These are phyloP conservation scores for Limonius californicus DNA, from an alignment of 1,140 invertebrate species.

Conservation along the genomic window DNA sequence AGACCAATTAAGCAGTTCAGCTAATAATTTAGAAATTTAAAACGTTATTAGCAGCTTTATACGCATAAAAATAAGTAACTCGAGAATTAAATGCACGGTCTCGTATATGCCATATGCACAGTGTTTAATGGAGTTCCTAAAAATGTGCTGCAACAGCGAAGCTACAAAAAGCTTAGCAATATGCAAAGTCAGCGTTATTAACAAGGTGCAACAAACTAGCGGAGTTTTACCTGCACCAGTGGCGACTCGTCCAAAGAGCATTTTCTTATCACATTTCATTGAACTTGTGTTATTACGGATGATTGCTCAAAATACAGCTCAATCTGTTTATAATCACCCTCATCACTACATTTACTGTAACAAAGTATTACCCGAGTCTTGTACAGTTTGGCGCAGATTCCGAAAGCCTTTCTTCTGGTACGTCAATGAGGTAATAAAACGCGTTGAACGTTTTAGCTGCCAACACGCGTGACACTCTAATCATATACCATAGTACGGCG, in stretches of 20 bases:
- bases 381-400: no score
- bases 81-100: constrained; percentile 36
- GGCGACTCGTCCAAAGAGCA: constrained; percentile 26
- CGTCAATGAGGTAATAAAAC: no score
- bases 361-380: no score
- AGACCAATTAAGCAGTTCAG: no score
- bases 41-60: no score
- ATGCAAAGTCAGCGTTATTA: constrained; percentile 47
- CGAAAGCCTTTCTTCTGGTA: no score
- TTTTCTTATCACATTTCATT: no score
- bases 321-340: no score
- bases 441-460: neutral
- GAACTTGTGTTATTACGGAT: no score
- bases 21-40: no score
- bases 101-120: constrained; percentile 39
- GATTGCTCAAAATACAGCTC: no score
- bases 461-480: neutral
- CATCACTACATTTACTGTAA: no score
- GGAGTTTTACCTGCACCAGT: constrained; percentile 25
- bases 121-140: constrained; percentile 39
- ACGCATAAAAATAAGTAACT: constrained; percentile 23
- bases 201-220: constrained; percentile 45
- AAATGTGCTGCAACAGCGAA: constrained; percentile 32
- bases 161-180: constrained; percentile 39
- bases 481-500: neutral